Percentiles rank a stretch among this genome's conserved stretches.
These are phyloP conservation scores for Arctia plantaginis DNA, from an alignment of 2,888 invertebrate genomes.

Conservation along the genomic window DNA sequence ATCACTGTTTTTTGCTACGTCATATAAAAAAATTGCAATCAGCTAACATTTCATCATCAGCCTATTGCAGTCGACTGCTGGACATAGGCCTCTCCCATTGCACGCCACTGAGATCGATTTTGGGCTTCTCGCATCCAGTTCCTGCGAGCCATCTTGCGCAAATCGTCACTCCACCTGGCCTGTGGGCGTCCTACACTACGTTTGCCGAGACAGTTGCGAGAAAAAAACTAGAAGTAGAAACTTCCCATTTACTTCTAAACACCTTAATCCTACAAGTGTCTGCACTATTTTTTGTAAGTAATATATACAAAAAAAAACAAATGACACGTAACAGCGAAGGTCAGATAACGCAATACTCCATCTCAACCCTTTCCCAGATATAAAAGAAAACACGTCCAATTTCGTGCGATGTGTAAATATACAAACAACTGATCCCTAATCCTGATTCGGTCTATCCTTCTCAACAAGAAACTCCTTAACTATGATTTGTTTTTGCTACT, in stretches of 20 bases:
- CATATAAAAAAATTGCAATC: too few species aligned
- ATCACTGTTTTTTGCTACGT: too few species aligned
- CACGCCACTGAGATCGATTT: too few species aligned
- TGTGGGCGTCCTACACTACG: too few species aligned
- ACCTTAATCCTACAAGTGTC: neutral
- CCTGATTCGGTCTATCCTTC: conserved; percentile 24
- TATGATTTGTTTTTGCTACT: conserved; percentile 45
- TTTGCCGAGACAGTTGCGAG: too few species aligned
- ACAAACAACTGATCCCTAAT: conserved; percentile 34
- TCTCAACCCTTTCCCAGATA: conserved; percentile 22
- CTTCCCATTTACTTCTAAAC: neutral
- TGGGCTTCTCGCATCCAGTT: too few species aligned
- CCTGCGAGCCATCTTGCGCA: too few species aligned
- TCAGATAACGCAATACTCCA: conserved; percentile 14
- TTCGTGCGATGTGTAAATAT: conserved; percentile 43
- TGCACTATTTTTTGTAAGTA: neutral
- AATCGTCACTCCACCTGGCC: too few species aligned
- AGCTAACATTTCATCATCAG: too few species aligned
- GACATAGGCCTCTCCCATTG: too few species aligned
- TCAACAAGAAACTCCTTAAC: conserved; percentile 32
- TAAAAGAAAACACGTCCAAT: conserved; percentile 42
- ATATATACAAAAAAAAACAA: neutral
- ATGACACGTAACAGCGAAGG: neutral
- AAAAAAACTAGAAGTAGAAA: neutral
- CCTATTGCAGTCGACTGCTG: too few species aligned